Conservation (phyloP, 2,888 invertebrate species). For the Alviniconcha strummeri region DNA sequence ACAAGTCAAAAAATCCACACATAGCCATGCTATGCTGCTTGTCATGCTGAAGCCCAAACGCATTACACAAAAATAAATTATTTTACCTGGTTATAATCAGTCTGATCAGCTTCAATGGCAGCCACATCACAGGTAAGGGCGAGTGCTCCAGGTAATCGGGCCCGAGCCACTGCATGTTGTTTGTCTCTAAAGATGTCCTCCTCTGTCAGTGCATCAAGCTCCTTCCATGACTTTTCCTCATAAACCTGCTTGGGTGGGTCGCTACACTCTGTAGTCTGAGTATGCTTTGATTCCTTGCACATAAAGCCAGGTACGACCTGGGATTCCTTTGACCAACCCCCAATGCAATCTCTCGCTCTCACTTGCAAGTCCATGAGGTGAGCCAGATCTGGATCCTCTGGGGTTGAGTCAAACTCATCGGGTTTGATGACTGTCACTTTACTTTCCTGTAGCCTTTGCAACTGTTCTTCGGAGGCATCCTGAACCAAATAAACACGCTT, state of each 20-base stretch:
- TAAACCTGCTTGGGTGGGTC: background rate
- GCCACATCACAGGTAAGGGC: background rate
- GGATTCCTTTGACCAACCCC: background rate
- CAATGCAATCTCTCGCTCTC: background rate
- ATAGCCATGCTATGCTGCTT: too few relatives aligned
- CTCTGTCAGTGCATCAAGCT: background rate
- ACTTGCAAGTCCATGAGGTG: background rate
- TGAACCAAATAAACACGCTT: background rate
- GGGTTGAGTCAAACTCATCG: background rate
- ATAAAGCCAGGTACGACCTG: background rate
- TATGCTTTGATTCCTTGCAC: background rate
- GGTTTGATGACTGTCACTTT: background rate
- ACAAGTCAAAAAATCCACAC: too few relatives aligned
- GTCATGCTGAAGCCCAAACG: too few relatives aligned
- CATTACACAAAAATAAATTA: background rate
- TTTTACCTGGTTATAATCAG: background rate
- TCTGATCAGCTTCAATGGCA: background rate
- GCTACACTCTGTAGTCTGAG: background rate
- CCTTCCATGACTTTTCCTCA: slow-evolving; percentile 13
- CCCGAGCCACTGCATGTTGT: background rate
- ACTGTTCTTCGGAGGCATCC: background rate
- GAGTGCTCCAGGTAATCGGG: background rate
- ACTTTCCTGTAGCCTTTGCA: background rate
- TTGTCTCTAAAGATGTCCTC: background rate
- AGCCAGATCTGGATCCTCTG: background rate